Evolutionary conservation across 2,888 invertebrate species (phyloP), one percentile per base, ranked within the genome.

Genomic region (Calephelis perditalis): DNA sequence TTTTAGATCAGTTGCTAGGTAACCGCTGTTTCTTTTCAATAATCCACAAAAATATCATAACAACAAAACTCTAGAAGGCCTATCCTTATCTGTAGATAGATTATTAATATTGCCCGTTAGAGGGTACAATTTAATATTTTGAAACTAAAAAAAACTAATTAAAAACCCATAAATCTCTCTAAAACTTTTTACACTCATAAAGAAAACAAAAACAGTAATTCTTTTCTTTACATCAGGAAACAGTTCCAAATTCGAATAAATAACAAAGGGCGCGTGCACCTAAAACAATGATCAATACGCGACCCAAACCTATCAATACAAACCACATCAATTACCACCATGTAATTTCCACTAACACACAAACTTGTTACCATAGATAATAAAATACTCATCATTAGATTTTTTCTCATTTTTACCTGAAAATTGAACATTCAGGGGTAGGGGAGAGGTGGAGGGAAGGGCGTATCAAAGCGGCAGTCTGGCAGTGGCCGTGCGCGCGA

Each of bases 341-440:
- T 49, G 40, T 40, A 40, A 40, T 49, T 49, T 49, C 10, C 26
- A 26, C 63, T 15, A 15, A 15, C 62, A 70, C 62, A 63, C 65
- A 71, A 73, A 73, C 70, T 66, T 73, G 72, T 75, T 70, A 69
- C 72, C 70, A 73, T 76, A 76, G 74, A 75, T 73, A 76, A 78
- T 54, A 73, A 74, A 75, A 75, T 71, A 74, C 67, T 70, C 65
- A 67, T 70, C 68, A 72, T 68, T 68, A 68, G 61, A 70, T 72
- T 70, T 76, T 77, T 77, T 72, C 71, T 68, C 73, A 74, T 84
- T 83, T 83, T 78, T 86, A 82, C 83, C 84, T 83, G 84, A 82
- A 84, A 83, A 82, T 70, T 70, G 66, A 71, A 75, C 73, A 68
- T 52, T 70, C 73, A 78, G 79, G 78, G 73, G 80, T 81, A 80